Evolutionary conservation across 35 echinoderm and acorn worm species (phyloP).

Genomic region (Eucidaris tribuloides): DNA sequence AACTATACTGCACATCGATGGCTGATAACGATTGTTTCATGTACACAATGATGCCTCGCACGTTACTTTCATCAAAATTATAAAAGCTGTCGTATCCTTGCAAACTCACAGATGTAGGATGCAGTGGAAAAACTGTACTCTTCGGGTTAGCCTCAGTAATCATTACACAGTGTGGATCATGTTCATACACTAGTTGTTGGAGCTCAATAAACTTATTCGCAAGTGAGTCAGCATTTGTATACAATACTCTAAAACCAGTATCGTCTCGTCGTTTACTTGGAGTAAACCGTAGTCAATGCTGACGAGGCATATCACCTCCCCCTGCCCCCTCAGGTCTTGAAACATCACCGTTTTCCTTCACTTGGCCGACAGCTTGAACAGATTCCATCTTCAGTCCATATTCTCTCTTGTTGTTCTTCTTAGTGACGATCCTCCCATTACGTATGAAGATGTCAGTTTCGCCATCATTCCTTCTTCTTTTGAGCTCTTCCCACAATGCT

Average conservation of each 20-base stretch:
- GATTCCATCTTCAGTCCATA: neutral
- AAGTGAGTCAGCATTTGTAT: constrained; percentile 23
- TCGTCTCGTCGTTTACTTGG: neutral
- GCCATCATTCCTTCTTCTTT: constrained; percentile 7
- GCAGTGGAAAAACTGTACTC: neutral
- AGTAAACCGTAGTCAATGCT: neutral
- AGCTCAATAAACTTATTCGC: constrained; percentile 9
- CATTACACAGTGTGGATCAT: constrained; percentile 15
- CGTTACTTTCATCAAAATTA: constrained; percentile 6
- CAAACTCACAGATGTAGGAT: neutral
- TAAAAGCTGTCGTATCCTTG: neutral
- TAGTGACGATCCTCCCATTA: constrained; percentile 1
- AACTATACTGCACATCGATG: neutral
- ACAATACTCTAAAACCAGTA: constrained; percentile 18
- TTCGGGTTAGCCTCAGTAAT: constrained; percentile 23
- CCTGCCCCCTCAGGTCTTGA: neutral
- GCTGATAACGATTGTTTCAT: constrained; percentile 16
- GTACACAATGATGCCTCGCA: neutral
- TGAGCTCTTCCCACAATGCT: constrained; percentile 9
- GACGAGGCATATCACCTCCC: neutral
- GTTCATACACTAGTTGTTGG: neutral
- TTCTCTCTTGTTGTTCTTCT: neutral
- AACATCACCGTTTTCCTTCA: neutral
- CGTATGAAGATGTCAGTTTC: constrained; percentile 24
- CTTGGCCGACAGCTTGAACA: neutral